phyloP scores from a whole-genome alignment of 2,113 vertebrate genomes.

The Gymnobelideus leadbeateri region DNA sequence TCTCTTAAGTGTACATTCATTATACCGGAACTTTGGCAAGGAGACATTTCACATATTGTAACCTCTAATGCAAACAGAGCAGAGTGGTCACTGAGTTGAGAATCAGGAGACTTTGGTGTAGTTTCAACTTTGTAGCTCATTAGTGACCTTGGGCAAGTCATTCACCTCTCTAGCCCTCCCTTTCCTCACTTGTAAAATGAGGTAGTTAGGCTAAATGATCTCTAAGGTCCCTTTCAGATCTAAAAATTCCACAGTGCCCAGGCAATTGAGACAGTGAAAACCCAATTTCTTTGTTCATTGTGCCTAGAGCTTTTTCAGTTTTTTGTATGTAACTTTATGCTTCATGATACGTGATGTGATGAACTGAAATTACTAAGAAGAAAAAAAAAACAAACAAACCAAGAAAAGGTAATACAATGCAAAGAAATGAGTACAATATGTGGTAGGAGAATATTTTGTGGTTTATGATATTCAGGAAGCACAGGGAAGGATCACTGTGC shows the following conservation, averaged over 20 bases:
- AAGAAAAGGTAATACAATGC: not conserved
- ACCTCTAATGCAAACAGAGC: not conserved
- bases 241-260: not conserved
- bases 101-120: too few relatives aligned
- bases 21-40: not conserved
- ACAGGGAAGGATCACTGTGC: not conserved
- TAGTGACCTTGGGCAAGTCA: not conserved
- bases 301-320: not conserved
- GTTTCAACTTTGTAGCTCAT: not conserved
- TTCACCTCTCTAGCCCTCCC: not conserved
- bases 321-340: not conserved
- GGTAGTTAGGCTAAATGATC: not conserved
- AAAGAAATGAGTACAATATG: not conserved
- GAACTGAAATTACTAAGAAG: not conserved
- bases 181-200: not conserved
- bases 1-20: not conserved
- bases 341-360: not conserved
- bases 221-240: not conserved
- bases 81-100: not conserved
- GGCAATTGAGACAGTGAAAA: not conserved
- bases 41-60: not conserved
- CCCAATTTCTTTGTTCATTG: not conserved
- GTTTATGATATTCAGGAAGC: not conserved
- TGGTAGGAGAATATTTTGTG: not conserved
- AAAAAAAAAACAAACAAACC: not conserved